These are phyloP conservation scores for rabbit (Oryctolagus cuniculus) DNA, from an alignment of 2,113 vertebrate genomes.

Conservation along the genomic window DNA sequence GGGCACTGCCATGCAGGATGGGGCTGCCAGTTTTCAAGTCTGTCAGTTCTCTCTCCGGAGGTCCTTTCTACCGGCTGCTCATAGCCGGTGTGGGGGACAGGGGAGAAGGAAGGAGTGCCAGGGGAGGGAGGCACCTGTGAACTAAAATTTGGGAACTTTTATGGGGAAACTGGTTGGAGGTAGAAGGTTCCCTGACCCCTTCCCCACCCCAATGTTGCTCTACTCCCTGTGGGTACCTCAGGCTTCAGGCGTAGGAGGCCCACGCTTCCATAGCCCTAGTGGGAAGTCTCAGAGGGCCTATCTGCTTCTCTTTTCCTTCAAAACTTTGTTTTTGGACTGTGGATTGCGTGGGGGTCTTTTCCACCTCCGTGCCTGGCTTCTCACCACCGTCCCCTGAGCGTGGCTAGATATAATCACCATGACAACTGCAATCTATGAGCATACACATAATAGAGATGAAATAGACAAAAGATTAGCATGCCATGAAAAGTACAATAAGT, in stretches of 20 bases:
- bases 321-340: constrained; percentile 14
- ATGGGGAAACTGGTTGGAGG: background rate
- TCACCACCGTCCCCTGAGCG: constrained; percentile 86
- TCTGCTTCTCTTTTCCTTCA: background rate
- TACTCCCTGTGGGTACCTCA: background rate
- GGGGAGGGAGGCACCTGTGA: background rate
- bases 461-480: constrained; percentile 99
- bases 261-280: background rate
- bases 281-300: constrained; percentile 44
- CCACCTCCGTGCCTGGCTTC: constrained; percentile 85
- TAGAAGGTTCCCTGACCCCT: background rate
- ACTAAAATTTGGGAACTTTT: background rate
- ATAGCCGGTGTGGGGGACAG: too few relatives aligned
- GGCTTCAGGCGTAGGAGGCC: background rate
- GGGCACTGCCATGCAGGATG: background rate
- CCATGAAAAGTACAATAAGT: constrained; percentile 99
- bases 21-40: background rate
- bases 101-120: too few relatives aligned
- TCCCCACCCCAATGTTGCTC: background rate
- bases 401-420: constrained; percentile 97
- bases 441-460: constrained; percentile 97
- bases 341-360: constrained; percentile 84
- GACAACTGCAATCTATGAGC: constrained; percentile 94
- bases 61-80: too few relatives aligned
- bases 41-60: background rate